Evolutionary conservation across 2,797 vertebrate genomes (phyloP).

Genomic region (Pseudopleuronectes americanus): DNA sequence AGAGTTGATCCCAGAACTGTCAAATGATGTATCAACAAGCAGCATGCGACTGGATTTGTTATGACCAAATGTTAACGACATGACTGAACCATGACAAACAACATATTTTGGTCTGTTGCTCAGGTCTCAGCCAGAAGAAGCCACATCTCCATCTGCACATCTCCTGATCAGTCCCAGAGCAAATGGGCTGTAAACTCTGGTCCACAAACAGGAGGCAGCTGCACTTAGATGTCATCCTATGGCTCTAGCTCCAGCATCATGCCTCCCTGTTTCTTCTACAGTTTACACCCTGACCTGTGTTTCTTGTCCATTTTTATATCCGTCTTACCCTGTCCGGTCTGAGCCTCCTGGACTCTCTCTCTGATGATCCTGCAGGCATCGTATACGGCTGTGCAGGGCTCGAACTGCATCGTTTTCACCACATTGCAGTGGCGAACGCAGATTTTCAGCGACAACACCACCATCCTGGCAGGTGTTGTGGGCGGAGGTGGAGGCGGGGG

Average conservation of each 20-base stretch:
- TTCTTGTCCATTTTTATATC: neutral
- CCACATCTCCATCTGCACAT: neutral
- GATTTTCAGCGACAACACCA: slow-evolving; percentile 96
- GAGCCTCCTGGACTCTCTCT: slow-evolving; percentile 95
- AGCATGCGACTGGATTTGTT: neutral
- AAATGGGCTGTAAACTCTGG: neutral
- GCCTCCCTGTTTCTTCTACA: neutral
- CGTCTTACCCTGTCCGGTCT: slow-evolving; percentile 91
- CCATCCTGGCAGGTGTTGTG: slow-evolving; percentile 85
- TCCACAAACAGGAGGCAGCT: neutral
- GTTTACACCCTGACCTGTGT: neutral
- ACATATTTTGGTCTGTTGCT: neutral
- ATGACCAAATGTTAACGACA: neutral
- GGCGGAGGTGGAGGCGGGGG: neutral
- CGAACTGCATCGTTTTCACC: slow-evolving; percentile 99
- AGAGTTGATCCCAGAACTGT: no score
- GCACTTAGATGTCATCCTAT: neutral
- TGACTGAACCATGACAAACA: neutral
- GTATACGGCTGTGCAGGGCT: slow-evolving; percentile 94
- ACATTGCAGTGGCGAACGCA: slow-evolving; percentile 98
- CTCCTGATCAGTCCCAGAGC: neutral
- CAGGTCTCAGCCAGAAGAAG: neutral
- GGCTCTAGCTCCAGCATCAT: neutral
- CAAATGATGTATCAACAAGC: no score
- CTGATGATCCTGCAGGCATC: slow-evolving; percentile 96